These are phyloP conservation scores for Clarias pachynema DNA, from an alignment of 2,797 vertebrate genomes.

Conservation along the genomic window DNA sequence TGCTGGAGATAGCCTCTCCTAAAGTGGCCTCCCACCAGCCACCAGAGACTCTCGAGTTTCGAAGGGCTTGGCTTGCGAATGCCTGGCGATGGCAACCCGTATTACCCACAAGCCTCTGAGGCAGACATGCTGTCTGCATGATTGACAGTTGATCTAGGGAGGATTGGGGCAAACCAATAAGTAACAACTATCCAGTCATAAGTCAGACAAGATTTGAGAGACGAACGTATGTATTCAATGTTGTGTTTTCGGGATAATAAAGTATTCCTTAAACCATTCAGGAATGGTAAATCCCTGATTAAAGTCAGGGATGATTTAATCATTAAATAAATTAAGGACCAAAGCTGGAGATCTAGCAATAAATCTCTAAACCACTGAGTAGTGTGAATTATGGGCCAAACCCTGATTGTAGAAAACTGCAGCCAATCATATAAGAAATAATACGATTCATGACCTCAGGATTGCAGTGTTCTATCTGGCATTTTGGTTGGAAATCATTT, in stretches of 20 bases:
- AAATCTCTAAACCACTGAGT: conserved; percentile 11
- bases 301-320: not conserved
- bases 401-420: not conserved
- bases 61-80: conserved; percentile 62
- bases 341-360: not conserved
- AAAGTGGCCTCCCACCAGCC: conserved; percentile 66
- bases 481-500: not conserved
- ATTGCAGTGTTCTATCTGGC: not conserved
- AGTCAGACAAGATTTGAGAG: conserved; percentile 15
- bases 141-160: conserved; percentile 76
- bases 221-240: not conserved
- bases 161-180: conserved; percentile 62
- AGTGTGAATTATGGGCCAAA: not conserved
- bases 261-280: not conserved
- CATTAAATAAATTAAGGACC: conserved; percentile 15
- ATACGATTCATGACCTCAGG: conserved; percentile 1
- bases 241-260: not conserved
- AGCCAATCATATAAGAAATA: conserved; percentile 4
- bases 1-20: conserved; percentile 65
- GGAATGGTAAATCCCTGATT: too few relatives aligned
- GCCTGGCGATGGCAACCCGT: conserved; percentile 56
- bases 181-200: conserved; percentile 46
- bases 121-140: conserved; percentile 65
- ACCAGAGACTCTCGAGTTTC: conserved; percentile 72
- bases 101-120: conserved; percentile 71